phyloP scores from a whole-genome alignment of 2,797 vertebrate species.

The Poeciliopsis turneri region DNA sequence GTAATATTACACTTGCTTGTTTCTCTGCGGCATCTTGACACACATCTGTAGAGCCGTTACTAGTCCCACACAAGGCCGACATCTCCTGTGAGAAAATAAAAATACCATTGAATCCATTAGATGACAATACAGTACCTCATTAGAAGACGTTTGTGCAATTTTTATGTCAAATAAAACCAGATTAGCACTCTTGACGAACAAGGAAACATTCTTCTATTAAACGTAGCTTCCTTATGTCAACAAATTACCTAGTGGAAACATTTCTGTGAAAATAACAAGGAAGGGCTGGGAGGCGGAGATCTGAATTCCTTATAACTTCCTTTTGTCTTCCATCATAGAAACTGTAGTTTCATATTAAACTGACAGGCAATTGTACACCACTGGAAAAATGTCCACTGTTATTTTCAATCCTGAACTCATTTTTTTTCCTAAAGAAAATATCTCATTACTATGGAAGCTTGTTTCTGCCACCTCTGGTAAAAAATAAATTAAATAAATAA shows the following conservation, averaged over 20 bases:
- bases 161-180: conserved; percentile 17
- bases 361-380: neutral
- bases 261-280: neutral
- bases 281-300: conserved; percentile 5
- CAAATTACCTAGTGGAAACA: neutral
- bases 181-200: conserved; percentile 14
- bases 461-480: too few relatives aligned
- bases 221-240: conserved; percentile 11
- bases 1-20: conserved; percentile 47
- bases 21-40: conserved; percentile 41
- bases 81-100: conserved; percentile 50
- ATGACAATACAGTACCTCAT: conserved; percentile 2
- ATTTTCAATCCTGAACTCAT: neutral
- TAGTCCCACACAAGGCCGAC: conserved; percentile 70
- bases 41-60: conserved; percentile 45
- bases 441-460: neutral
- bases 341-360: neutral
- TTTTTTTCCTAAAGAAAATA: neutral
- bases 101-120: conserved; percentile 1
- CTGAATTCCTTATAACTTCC: conserved; percentile 21
- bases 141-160: conserved; percentile 9
- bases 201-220: conserved; percentile 8
- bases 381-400: neutral
- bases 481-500: too few relatives aligned
- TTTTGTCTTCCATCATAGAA: conserved; percentile 17